These are phyloP conservation scores for Cephus pulcher DNA, from an alignment of 2,888 invertebrate genomes.

Conservation along the genomic window DNA sequence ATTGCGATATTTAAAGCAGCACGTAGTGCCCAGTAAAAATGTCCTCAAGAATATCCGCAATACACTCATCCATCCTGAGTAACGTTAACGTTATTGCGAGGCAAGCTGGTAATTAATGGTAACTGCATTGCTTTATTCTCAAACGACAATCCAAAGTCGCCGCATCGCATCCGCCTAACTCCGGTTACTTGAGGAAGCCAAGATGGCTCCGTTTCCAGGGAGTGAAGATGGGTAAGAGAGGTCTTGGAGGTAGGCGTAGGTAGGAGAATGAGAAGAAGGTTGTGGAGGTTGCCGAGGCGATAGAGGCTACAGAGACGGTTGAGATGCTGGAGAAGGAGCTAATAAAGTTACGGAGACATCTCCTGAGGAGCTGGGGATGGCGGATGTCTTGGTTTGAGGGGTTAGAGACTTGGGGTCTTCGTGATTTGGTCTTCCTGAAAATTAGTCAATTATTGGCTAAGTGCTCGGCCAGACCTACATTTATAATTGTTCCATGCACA, in stretches of 20 bases:
- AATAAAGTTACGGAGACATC: conserved; percentile 7
- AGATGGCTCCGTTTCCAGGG: conserved; percentile 59
- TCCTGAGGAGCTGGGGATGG: conserved; percentile 20
- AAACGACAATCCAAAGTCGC: conserved; percentile 43
- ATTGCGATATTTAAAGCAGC: not conserved
- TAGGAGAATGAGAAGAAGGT: not conserved
- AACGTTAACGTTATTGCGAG: not conserved
- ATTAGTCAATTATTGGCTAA: conserved; percentile 65
- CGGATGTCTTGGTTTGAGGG: conserved; percentile 14
- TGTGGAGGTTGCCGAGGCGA: not conserved
- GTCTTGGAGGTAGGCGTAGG: conserved; percentile 45
- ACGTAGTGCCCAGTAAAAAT: not conserved
- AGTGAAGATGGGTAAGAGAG: conserved; percentile 18
- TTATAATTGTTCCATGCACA: not conserved
- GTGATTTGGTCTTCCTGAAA: conserved; percentile 60
- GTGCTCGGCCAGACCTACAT: conserved; percentile 58
- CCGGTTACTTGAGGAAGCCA: conserved; percentile 51
- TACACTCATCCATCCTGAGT: not conserved
- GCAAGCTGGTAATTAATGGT: conserved; percentile 50
- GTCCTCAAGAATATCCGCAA: not conserved
- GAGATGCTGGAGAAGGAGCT: conserved; percentile 32
- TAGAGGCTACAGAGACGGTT: not conserved
- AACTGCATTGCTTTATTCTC: conserved; percentile 54
- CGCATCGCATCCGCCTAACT: conserved; percentile 51
- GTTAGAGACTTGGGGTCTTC: conserved; percentile 30